phyloP scores from a whole-genome alignment of 2,888 invertebrate genomes.

The Neoascia interrupta region DNA sequence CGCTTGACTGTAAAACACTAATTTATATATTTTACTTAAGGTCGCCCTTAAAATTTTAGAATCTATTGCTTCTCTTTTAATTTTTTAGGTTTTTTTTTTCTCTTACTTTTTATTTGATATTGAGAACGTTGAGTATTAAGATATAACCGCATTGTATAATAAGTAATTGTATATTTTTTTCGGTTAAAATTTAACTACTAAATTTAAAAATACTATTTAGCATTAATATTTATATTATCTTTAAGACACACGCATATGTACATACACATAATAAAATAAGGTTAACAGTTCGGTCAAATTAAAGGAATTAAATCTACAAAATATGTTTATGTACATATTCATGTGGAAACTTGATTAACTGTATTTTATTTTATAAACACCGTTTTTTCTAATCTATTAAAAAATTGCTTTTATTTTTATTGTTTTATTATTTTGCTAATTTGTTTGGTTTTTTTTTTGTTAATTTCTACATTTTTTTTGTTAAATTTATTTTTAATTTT shows the following conservation, averaged over 20 bases:
- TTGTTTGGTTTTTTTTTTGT: slow-evolving; percentile 46
- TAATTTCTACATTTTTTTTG: slow-evolving; percentile 23
- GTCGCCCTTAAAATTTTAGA: slow-evolving; percentile 27
- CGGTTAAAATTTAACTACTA: slow-evolving; percentile 42
- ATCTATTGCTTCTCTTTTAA: slow-evolving; percentile 47
- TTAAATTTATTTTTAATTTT: slow-evolving; percentile 32
- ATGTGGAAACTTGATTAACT: slow-evolving; percentile 26
- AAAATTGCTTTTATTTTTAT: slow-evolving; percentile 37
- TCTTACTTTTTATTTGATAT: slow-evolving; percentile 10
- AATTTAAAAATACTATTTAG: slow-evolving; percentile 43
- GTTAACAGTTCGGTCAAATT: neutral
- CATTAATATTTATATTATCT: slow-evolving; percentile 73
- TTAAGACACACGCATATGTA: slow-evolving; percentile 81
- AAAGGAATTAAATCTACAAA: slow-evolving; percentile 17
- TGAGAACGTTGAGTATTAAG: slow-evolving; percentile 31
- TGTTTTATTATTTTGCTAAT: slow-evolving; percentile 54
- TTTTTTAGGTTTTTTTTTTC: slow-evolving; percentile 15
- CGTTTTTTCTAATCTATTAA: slow-evolving; percentile 39
- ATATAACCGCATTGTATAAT: slow-evolving; percentile 44
- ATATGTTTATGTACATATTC: slow-evolving; percentile 70
- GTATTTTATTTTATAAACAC: slow-evolving; percentile 43
- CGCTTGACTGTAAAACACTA: no score
- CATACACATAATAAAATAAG: slow-evolving; percentile 77
- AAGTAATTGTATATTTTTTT: slow-evolving; percentile 24
- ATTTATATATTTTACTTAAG: slow-evolving; percentile 12